Evolutionary conservation across 2,113 vertebrate genomes (phyloP).

Genomic region (Trichechus manatus): DNA sequence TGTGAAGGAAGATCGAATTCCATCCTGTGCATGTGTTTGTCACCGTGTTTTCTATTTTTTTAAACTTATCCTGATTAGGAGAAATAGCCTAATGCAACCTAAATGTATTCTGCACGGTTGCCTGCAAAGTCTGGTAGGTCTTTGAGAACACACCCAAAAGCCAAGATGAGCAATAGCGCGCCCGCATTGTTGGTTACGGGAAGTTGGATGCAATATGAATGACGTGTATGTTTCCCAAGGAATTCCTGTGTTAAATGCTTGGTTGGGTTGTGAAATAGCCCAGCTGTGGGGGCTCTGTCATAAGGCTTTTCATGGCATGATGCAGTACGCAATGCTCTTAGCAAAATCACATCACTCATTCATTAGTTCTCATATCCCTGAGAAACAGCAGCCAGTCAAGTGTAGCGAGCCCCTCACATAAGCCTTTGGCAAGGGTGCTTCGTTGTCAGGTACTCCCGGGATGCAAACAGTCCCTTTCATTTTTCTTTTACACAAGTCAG

Average conservation of each 20-base stretch:
- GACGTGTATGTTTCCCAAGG: slow-evolving; percentile 18
- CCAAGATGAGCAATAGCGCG: neutral
- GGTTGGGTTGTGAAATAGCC: slow-evolving; percentile 23
- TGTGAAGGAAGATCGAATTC: neutral
- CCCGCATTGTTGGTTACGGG: neutral
- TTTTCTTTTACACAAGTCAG: slow-evolving; percentile 32
- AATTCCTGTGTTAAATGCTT: neutral
- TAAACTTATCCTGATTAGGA: neutral
- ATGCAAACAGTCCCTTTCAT: neutral
- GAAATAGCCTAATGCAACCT: neutral
- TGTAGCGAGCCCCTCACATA: neutral
- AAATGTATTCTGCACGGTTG: neutral
- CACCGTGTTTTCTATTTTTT: neutral
- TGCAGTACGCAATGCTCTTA: neutral
- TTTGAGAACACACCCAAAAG: neutral
- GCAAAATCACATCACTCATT: neutral
- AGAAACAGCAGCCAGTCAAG: neutral
- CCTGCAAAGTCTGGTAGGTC: neutral
- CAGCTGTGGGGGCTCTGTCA: neutral
- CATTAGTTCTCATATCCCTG: neutral
- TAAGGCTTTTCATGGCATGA: neutral
- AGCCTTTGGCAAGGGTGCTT: slow-evolving; percentile 6
- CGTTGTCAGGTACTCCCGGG: neutral
- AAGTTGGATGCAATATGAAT: neutral
- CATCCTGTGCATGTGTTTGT: neutral